Evolutionary conservation across 53 echinoderm and acorn worm species (phyloP), one percentile per base, ranked within the genome.

Genomic region (Arbacia lixula): DNA sequence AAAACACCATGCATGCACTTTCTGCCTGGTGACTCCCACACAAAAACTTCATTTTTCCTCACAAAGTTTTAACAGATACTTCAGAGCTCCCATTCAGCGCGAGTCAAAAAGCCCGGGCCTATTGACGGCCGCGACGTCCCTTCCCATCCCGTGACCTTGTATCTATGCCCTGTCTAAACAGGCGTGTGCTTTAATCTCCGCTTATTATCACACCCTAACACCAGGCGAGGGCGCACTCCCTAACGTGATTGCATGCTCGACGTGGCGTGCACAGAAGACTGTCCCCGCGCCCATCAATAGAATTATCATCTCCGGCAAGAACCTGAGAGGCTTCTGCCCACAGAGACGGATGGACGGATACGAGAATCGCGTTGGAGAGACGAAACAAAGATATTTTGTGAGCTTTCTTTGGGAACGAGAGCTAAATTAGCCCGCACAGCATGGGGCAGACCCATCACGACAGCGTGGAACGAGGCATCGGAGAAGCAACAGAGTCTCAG

Each of bases 121-220:
- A 75, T 75, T 75, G 53, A 75, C 34, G 56, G 53, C 20, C 31
- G 75, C 54, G 75, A 75, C 53, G 55, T 33, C 53, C 36, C 54
- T 54, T 32, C 31, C 53, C 79, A 40, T 60, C 60, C 61, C 25
- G 28, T 39, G 79, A 58, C 79, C 79, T 78, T 78, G 79, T 78
- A 60, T 78, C 79, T 78, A 60, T 78, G 39, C 58, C 21, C 60
- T 78, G 61, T 78, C 79, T 60, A 60, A 60, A 60, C 61, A 60
- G 79, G 79, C 79, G 79, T 58, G 79, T 78, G 60, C 79, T 78
- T 58, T 78, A 78, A 78, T 78, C 79, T 60, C 79, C 79, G 79
- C 79, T 78, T 78, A 78, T 78, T 60, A 37, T 78, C 79, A 60
- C 79, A 60, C 79, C 79, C 60, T 78, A 1, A 78, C 79, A 78